Conservation (phyloP, 1,140 invertebrate species). For the Schlechtendalia chinensis region DNA sequence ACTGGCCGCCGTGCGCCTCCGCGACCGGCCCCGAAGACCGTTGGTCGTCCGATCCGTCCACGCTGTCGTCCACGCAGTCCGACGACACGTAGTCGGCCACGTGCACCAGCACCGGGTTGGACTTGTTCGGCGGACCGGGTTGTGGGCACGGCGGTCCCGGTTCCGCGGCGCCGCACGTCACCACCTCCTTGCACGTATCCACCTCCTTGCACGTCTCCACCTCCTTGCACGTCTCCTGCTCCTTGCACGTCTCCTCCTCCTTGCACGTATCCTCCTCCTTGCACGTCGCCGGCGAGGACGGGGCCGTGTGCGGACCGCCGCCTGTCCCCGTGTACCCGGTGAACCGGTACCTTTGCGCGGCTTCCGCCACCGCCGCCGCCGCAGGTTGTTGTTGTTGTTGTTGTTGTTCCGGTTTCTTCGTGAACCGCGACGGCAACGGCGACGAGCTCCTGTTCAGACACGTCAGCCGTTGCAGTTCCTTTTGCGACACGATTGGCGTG, state of each 20-base stretch:
- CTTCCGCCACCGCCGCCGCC: not conserved
- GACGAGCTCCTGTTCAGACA: slow-evolving; percentile 28
- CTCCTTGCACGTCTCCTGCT: too few relatives aligned
- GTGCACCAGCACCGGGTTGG: slow-evolving; percentile 10
- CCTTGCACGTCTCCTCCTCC: too few relatives aligned
- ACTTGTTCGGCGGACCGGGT: not conserved
- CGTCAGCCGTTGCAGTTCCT: slow-evolving; percentile 12
- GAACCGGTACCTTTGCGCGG: not conserved
- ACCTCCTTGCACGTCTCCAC: slow-evolving; percentile 26
- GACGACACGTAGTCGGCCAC: slow-evolving; percentile 40
- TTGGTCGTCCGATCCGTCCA: slow-evolving; percentile 36
- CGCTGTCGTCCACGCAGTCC: slow-evolving; percentile 35
- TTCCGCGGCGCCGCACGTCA: too few relatives aligned
- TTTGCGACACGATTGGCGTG: slow-evolving; percentile 16
- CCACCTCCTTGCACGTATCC: too few relatives aligned
- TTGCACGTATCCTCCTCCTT: not conserved
- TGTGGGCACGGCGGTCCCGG: too few relatives aligned
- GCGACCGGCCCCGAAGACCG: not conserved
- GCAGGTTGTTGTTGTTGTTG: too few relatives aligned
- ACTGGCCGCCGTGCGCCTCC: not conserved
- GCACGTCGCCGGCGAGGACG: slow-evolving; percentile 23
- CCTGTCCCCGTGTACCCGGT: not conserved
- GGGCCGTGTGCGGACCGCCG: not conserved
- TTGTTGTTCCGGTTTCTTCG: not conserved
- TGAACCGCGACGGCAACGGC: slow-evolving; percentile 14